Evolutionary conservation across 2,888 invertebrate species (phyloP).

Genomic region (Watsonalla binaria): DNA sequence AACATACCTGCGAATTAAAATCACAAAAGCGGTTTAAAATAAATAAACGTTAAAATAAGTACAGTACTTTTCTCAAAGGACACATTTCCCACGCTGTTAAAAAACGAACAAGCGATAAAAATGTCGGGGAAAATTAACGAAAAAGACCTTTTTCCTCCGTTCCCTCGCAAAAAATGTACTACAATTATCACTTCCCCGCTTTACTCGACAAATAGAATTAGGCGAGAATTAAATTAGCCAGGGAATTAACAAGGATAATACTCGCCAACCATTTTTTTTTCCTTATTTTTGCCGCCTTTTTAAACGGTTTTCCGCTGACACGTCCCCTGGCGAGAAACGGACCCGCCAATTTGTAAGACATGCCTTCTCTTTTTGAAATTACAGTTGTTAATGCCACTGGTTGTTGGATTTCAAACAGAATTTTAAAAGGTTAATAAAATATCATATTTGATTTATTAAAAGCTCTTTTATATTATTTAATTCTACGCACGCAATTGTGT

Average conservation of each 20-base stretch:
- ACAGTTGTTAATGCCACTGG: slow-evolving; percentile 18
- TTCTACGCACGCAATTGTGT: too few relatives aligned
- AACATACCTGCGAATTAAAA: neutral
- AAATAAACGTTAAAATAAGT: neutral
- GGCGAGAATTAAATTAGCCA: slow-evolving; percentile 75
- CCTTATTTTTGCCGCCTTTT: slow-evolving; percentile 60
- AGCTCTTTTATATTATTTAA: too few relatives aligned
- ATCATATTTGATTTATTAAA: too few relatives aligned
- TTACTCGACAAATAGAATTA: slow-evolving; percentile 76
- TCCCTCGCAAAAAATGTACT: slow-evolving; percentile 60
- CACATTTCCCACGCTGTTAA: slow-evolving; percentile 48
- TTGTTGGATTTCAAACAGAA: slow-evolving; percentile 1
- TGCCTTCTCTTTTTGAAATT: slow-evolving; percentile 28
- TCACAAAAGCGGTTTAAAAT: neutral
- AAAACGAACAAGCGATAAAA: slow-evolving; percentile 36
- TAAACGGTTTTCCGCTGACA: slow-evolving; percentile 46
- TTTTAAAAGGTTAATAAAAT: too few relatives aligned
- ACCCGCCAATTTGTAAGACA: slow-evolving; percentile 48
- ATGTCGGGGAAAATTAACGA: slow-evolving; percentile 43
- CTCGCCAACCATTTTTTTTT: slow-evolving; percentile 48
- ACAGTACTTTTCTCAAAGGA: slow-evolving; percentile 15
- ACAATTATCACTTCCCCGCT: slow-evolving; percentile 76
- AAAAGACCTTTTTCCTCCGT: slow-evolving; percentile 42
- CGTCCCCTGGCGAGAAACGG: slow-evolving; percentile 45
- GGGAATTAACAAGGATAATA: slow-evolving; percentile 77